Evolutionary conservation across 1,140 invertebrate species (phyloP).

Genomic region (Hyles euphorbiae): DNA sequence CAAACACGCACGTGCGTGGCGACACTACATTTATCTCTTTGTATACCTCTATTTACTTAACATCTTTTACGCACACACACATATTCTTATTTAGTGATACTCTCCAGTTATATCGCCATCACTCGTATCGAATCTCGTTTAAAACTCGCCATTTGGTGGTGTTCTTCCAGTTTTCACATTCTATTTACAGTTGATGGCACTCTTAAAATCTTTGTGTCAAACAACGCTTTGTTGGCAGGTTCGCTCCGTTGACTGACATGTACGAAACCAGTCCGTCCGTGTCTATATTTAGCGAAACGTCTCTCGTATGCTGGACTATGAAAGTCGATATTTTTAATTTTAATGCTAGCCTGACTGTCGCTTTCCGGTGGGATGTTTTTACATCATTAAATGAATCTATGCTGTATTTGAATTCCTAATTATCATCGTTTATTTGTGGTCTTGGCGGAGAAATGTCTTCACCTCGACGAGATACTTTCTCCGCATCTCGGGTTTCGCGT

Average conservation of each 20-base stretch:
- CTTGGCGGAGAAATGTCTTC: constrained; percentile 20
- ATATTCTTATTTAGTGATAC: too few relatives aligned
- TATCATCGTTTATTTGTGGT: constrained; percentile 22
- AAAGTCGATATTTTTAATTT: constrained; percentile 21
- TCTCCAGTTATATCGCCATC: background rate
- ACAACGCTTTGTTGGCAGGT: constrained; percentile 32
- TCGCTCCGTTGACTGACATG: constrained; percentile 28
- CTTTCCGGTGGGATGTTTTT: constrained; percentile 4
- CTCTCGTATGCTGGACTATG: constrained; percentile 21
- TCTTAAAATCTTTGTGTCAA: constrained; percentile 24
- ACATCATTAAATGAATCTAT: background rate
- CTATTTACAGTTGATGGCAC: constrained; percentile 30
- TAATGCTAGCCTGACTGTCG: background rate
- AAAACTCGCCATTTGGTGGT: background rate
- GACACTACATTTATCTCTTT: constrained; percentile 46
- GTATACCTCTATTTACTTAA: constrained; percentile 30
- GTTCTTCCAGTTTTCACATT: constrained; percentile 4
- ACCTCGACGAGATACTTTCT: constrained; percentile 41
- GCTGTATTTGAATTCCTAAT: constrained; percentile 18
- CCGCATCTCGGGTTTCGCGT: constrained; percentile 31
- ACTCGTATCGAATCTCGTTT: too few relatives aligned
- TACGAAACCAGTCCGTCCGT: constrained; percentile 18
- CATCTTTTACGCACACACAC: background rate
- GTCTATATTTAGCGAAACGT: constrained; percentile 42
- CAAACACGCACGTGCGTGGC: constrained; percentile 44